Conservation (phyloP, 2,113 vertebrate genomes). For the Syngnathoides biaculeatus region DNA sequence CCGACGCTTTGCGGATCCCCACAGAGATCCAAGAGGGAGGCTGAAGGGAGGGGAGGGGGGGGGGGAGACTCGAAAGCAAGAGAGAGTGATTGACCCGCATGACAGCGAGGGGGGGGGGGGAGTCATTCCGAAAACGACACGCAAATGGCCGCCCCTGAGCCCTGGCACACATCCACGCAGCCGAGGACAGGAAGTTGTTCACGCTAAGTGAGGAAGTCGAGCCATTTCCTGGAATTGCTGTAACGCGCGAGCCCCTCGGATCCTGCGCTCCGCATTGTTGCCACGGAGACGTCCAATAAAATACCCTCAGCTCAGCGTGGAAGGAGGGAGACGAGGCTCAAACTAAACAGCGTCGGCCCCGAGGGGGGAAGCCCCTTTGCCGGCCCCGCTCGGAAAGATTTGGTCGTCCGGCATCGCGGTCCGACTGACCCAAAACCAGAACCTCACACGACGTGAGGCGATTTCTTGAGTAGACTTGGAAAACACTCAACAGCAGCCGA, state of each 20-base stretch:
- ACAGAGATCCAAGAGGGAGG: constrained; percentile 21
- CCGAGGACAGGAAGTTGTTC: constrained; percentile 79
- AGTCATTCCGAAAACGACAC: constrained; percentile 62
- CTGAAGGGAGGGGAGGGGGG: constrained; percentile 4
- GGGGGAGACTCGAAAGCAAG: not conserved
- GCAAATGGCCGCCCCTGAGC: constrained; percentile 54
- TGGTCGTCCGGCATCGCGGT: constrained; percentile 19
- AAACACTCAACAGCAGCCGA: not conserved
- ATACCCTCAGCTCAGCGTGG: constrained; percentile 63
- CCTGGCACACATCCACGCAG: constrained; percentile 62
- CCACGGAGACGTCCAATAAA: constrained; percentile 67
- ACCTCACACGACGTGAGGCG: not conserved
- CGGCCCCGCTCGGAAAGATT: constrained; percentile 37
- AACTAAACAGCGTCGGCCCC: constrained; percentile 58
- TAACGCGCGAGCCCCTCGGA: constrained; percentile 54
- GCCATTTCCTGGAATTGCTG: constrained; percentile 75
- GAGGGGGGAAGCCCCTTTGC: constrained; percentile 50
- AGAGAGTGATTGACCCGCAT: constrained; percentile 47
- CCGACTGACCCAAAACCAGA: constrained; percentile 26
- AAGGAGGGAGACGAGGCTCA: constrained; percentile 55
- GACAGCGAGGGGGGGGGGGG: constrained; percentile 65
- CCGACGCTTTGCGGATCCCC: constrained; percentile 38
- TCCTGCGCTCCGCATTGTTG: constrained; percentile 49
- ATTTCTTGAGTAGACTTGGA: not conserved
- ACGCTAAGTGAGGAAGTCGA: constrained; percentile 75